Evolutionary conservation across 2,113 vertebrate genomes (phyloP).

Genomic region (Cettia cetti): DNA sequence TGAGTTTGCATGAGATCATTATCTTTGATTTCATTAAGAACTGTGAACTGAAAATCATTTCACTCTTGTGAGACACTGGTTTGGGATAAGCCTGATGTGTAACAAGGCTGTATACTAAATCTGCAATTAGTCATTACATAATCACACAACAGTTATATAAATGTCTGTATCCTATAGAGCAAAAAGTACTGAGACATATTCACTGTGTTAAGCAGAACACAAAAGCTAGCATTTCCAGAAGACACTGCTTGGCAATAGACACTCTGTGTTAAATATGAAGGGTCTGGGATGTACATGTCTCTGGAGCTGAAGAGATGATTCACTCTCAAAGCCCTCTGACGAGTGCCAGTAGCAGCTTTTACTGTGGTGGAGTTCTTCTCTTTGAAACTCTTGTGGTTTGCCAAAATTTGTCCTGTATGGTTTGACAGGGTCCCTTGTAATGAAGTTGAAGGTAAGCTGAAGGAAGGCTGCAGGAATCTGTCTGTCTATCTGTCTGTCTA

Average conservation of each 20-base stretch:
- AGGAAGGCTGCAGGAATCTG: not conserved
- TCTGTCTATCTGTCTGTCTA: rapidly evolving
- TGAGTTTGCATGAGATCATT: not conserved
- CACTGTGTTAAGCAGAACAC: not conserved
- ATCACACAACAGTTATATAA: not conserved
- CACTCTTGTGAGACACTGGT: not conserved
- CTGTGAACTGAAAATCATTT: not conserved
- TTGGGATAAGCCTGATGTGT: not conserved
- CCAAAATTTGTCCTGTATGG: not conserved
- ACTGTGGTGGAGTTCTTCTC: not conserved
- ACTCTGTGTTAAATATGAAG: not conserved
- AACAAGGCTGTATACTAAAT: not conserved
- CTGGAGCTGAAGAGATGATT: not conserved
- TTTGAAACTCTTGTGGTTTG: not conserved
- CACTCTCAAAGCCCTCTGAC: not conserved
- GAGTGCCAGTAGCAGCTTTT: not conserved
- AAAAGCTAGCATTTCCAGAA: not conserved
- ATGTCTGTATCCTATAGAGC: not conserved
- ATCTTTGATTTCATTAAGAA: not conserved
- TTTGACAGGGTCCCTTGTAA: not conserved
- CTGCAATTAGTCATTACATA: not conserved
- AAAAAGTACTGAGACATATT: not conserved
- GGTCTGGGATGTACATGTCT: not conserved
- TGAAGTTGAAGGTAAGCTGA: not conserved
- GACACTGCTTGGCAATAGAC: not conserved